Conservation (phyloP, 2,888 invertebrate genomes). For the Xylota sylvarum region DNA sequence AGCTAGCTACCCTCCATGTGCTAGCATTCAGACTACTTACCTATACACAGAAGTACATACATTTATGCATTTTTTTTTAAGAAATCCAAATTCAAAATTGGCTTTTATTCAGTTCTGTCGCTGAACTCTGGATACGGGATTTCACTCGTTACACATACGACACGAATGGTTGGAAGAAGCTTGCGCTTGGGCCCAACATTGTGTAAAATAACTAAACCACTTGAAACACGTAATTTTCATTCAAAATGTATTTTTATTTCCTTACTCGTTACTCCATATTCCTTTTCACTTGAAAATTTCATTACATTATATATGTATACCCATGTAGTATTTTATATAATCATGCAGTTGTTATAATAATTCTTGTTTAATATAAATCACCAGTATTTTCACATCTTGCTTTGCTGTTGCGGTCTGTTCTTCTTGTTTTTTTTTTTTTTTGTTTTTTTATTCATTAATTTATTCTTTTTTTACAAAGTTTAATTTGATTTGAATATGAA, state of each 20-base stretch:
- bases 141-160: no score
- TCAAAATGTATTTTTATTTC: conserved; percentile 68
- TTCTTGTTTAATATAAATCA: conserved; percentile 60
- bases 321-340: conserved; percentile 26
- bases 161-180: no score
- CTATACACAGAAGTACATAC: no score
- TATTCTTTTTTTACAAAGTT: conserved; percentile 33
- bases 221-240: conserved; percentile 21
- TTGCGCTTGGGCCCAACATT: no score
- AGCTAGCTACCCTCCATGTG: no score
- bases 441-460: neutral
- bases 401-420: conserved; percentile 15
- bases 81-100: neutral
- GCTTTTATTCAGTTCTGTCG: no score
- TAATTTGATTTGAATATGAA: conserved; percentile 27
- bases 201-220: no score
- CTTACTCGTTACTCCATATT: neutral
- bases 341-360: conserved; percentile 26
- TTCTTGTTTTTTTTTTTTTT: neutral
- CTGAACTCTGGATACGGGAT: no score
- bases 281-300: conserved; percentile 30
- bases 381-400: conserved; percentile 60
- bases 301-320: conserved; percentile 22
- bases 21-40: no score
- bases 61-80: no score